Base-by-base conservation (phyloP, 2,888 invertebrate genomes). In the Malthinus flaveolus region DNA sequence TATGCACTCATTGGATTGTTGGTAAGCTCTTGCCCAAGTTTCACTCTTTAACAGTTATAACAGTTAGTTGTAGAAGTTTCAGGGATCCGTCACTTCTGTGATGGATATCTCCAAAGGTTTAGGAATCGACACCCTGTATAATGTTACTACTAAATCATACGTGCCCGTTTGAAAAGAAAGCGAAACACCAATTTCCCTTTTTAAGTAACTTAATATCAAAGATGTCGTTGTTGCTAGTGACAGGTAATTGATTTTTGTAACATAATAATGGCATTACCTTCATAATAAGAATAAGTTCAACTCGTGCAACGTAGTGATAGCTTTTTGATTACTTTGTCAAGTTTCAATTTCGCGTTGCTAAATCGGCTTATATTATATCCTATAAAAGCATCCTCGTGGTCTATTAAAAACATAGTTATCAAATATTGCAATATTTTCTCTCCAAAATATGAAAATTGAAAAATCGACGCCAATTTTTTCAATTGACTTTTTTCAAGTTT, bases 241-340 rank as follows among this genome's bases (percentile, higher is more conserved):
- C 44, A 48, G 42, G 35, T 55, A 56, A 56, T 56, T 56, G 56
- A 56, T 56, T 50, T 50, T 56, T 45, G 45, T 35, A 50, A 55
- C 55, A 42, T 49, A 56, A 56, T 50, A 56, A 50, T 56, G 37
- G 36, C 33, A 32, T 44, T 45, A 44, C 39, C 51, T 45, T 13
- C 45, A 52, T 50, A 54, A 59, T 54, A 39, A 33, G 37, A 55
- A 39, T 55, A 59, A 55, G 54, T 55, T 59, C 55, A 55, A 54
- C 10, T 23, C 37, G 33, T 35, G 15, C 49, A 37, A 33, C 46
- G 35, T 44, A 50, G 55, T 60, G 56, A 64, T 62, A 60, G 64
- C 53, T 58, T 64, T 64, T 62, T 59, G 64, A 64, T 64, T 64
- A 64, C 64, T 62, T 56, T 62, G 57, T 62, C 54, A 54, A 60